Base-by-base conservation (phyloP, 2,113 vertebrate genomes). In the Jacana jacana region DNA sequence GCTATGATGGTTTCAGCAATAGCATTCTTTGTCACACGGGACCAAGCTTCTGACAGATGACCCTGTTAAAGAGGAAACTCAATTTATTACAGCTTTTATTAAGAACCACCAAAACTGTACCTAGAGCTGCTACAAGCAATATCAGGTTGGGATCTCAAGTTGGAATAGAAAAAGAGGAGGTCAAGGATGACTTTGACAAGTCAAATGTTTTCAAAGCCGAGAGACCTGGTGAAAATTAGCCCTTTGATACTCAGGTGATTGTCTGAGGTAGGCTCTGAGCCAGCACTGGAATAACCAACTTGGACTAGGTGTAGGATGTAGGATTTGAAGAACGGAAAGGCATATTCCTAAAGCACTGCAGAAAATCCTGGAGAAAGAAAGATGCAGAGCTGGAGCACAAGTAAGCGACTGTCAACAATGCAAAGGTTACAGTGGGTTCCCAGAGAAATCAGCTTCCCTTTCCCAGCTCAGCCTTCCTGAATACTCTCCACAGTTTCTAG, bases 1-100 rank as follows among this genome's bases (percentile, higher is more conserved):
- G 99, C 99, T 95, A 99, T 99, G 96, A 99, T 99, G 88, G 99
- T 99, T 98, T 99, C 99, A 46, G 99, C 99, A 80, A 99, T 99
- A 86, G 99, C 99, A 72, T 99, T 99, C 97, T 99, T 99, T 46
- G 99, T 99, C 73, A 99, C 99, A 83, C 99, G 98, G 55, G 99
- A 99, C 99, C 99, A 99, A 49, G 99, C 98, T 78, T 99, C 99
- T 8, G 99, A 99, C 13, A 99, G 98, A 94, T 99, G 99, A 58
- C 99, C 99, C 99, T 99, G 86, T 82, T 78, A 46, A 93, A 92
- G 25, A 96, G 24, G 18, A 84, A 31, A 95, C 16, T 80, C 37
- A 52, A 57, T 75, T 91, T 79, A 75, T 44, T 64, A 61, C 17
- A 66, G 33, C 6, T 94, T 77, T 66, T 66, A 69, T 27, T 69